These are phyloP conservation scores for Chelonoidis abingdonii DNA, from an alignment of 2,113 vertebrate species.

Conservation along the genomic window DNA sequence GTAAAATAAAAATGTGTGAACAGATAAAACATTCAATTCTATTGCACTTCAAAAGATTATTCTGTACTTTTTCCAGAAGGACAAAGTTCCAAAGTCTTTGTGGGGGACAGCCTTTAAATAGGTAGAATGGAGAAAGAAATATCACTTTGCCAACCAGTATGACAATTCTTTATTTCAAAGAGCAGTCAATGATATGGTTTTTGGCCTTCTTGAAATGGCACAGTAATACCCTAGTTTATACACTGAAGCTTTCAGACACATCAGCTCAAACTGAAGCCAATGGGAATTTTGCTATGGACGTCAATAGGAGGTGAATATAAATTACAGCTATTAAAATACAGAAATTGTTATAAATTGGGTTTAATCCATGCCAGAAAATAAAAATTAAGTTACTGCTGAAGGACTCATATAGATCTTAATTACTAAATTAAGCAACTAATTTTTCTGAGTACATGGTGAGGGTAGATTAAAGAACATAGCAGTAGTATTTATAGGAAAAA, in stretches of 20 bases:
- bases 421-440: not conserved
- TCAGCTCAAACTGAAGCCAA: not conserved
- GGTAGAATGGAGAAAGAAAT: not conserved
- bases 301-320: not conserved
- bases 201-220: not conserved
- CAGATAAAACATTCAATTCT: not conserved
- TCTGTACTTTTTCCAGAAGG: not conserved
- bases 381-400: not conserved
- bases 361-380: not conserved
- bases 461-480: not conserved
- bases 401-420: not conserved
- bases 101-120: accelerated
- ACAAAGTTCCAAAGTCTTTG: not conserved
- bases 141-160: not conserved
- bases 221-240: not conserved
- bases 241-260: not conserved
- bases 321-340: not conserved
- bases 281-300: not conserved
- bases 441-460: not conserved
- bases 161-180: not conserved
- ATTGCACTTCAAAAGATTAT: not conserved
- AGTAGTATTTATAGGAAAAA: accelerated
- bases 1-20: not conserved
- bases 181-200: accelerated
- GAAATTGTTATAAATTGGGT: not conserved